Evolutionary conservation across 2,797 vertebrate genomes (phyloP), one percentile per base, ranked within the genome.

Genomic region (Falco berigora): DNA sequence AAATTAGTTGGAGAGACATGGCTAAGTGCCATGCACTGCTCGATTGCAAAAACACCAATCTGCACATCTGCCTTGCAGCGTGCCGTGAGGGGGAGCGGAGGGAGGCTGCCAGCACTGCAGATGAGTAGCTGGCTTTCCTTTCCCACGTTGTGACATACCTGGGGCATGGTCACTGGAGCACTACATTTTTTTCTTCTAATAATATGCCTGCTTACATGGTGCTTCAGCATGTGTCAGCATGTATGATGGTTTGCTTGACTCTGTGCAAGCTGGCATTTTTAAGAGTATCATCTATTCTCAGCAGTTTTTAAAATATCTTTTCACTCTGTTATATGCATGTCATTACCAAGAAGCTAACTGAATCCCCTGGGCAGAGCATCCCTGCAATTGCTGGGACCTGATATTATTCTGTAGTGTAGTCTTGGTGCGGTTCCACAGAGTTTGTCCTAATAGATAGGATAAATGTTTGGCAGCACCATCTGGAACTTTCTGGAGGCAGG

Each of bases 391-490:
- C 66, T 79, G 53, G 44, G 32, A 15, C 52, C 30, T 47, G 38
- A 25, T 42, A 19, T 28, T 71, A 4, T 67, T 52, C 73, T 27
- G 5, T 13, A 23, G 19, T 4, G 17, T n/a, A 47, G 34, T 10
- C 50, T 53, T 1, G 11, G 42, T 34, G 34, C 20, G 8, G 47
- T 53, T 83, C 66, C 86, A 58, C 8, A 4, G 40, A 34, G 19
- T 12, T 56, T 50, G n/a, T 27, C 42, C 76, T 62, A 14, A 38
- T 11, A 50, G 56, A 16, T 4, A 20, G 40, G 34, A 27, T 44
- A 52, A 62, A 27, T 21, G 2, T 5, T 3, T 62, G 47, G 40
- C 69, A 74, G 36, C 56, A 17, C 13, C 0, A 0, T 9, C 32
- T 5, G 22, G 46, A 64, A 42, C 53, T 68, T 59, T 46, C 38